Percentiles rank a stretch among this genome's conserved stretches.
Conservation (phyloP, 2,797 vertebrate species). For the Clarias platycephalus region DNA sequence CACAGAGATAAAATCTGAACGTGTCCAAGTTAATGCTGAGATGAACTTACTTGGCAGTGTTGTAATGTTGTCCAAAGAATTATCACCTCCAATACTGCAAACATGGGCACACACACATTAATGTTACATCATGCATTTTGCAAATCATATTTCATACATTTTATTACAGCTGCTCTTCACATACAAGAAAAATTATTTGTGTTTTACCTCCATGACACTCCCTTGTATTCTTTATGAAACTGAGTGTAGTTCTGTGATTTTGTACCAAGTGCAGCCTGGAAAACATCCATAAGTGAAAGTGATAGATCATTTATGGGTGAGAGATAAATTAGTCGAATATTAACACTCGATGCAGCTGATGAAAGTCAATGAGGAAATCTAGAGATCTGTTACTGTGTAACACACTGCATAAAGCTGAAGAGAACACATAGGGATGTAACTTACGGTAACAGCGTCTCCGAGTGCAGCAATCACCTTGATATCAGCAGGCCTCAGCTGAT, state of each 20-base stretch:
- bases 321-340: slow-evolving; percentile 14
- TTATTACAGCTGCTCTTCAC: not conserved
- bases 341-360: not conserved
- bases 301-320: not conserved
- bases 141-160: not conserved
- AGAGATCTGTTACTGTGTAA: not conserved
- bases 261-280: slow-evolving; percentile 78
- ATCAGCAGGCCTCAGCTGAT: slow-evolving; percentile 80
- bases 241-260: slow-evolving; percentile 63
- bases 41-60: slow-evolving; percentile 85
- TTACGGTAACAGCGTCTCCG: slow-evolving; percentile 70
- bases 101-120: slow-evolving; percentile 33
- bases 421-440: not conserved
- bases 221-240: slow-evolving; percentile 72
- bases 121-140: not conserved
- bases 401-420: not conserved
- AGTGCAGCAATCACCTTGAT: slow-evolving; percentile 84
- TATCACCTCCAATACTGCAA: slow-evolving; percentile 83
- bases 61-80: slow-evolving; percentile 74
- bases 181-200: not conserved
- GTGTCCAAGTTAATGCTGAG: not conserved
- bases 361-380: not conserved
- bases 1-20: not conserved
- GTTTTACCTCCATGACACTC: slow-evolving; percentile 86
- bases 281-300: slow-evolving; percentile 6